Evolutionary conservation across 2,888 invertebrate species (phyloP).

Genomic region (Callinectes sapidus): DNA sequence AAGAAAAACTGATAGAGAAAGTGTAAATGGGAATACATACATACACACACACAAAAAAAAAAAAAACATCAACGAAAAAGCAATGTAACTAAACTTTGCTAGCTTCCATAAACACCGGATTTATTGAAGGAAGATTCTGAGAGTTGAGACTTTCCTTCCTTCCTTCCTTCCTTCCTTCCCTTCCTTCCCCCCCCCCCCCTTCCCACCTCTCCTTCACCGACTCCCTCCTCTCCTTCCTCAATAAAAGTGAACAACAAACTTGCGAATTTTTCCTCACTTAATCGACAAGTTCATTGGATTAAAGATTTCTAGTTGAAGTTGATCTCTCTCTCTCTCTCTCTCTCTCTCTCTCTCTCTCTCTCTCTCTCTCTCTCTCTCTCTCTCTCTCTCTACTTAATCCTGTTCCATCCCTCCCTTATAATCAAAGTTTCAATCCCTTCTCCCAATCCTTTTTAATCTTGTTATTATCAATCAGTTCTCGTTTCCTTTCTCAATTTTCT

Average conservation of each 20-base stretch:
- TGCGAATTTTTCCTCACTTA: background rate
- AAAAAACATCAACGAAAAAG: background rate
- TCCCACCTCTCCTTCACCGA: too few species aligned
- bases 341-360: background rate
- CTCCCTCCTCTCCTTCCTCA: background rate
- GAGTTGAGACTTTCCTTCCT: background rate
- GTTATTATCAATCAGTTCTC: background rate
- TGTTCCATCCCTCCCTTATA: background rate
- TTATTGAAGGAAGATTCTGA: background rate
- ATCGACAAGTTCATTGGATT: background rate
- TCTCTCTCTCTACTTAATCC: background rate
- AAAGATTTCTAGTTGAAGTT: background rate
- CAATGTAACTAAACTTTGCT: background rate
- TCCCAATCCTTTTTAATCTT: conserved; percentile 16
- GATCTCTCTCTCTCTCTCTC: background rate
- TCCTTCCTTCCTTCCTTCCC: background rate
- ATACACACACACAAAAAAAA: too few species aligned
- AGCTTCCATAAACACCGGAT: background rate
- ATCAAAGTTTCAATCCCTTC: background rate
- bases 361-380: background rate
- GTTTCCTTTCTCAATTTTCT: background rate
- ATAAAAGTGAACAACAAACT: background rate
- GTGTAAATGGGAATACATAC: background rate
- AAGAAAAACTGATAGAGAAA: background rate
- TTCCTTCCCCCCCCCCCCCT: too few species aligned